Base-by-base conservation (phyloP, 2,797 vertebrate species). In the Carcharodon carcharias region DNA sequence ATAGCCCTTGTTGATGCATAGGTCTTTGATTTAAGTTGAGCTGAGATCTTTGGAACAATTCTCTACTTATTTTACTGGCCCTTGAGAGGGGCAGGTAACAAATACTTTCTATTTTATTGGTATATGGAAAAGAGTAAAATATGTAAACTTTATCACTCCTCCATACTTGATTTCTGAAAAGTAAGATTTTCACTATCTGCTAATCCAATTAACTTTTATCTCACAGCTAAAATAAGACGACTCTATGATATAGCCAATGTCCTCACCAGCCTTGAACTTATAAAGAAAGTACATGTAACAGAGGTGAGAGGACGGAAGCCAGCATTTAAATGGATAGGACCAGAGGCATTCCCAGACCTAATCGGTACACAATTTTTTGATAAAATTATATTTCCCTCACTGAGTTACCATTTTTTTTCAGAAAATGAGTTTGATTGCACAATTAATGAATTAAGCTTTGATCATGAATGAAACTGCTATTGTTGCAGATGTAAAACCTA, bases 171-270 rank as follows among this genome's bases (percentile, higher is more conserved):
- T 61, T 96, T 82, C 31, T 91, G 88, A 63, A 63, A 82, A 67
- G 21, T 89, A 88, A 67, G 0, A 5, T n/a, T 56, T 87, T 67
- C 50, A 69, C 63, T n/a, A 35, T 45, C 28, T 96, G 31, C 31
- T 63, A 96, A 73, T 80, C 14, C 26, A 65, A 21, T 91, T 40
- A 67, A 26, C 96, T 0, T 96, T 96, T 96, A 96, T 95, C 97
- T 97, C 97, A 73, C 97, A 99, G 99, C 99, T 96, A 99, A 99
- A 98, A 99, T 99, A 96, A 98, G 99, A 40, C 98, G 99, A 96
- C 97, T 99, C 96, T 99, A 99, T 96, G 99, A 99, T 96, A 99
- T 99, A 26, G 99, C 99, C 0, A 99, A 99, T 88, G 99, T 99
- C 96, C 98, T 99, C 96, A 99, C 98, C 96, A 99, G 99, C 97